Evolutionary conservation across 2,888 invertebrate species (phyloP), one percentile per base, ranked within the genome.

Genomic region (Microdon myrmicae): DNA sequence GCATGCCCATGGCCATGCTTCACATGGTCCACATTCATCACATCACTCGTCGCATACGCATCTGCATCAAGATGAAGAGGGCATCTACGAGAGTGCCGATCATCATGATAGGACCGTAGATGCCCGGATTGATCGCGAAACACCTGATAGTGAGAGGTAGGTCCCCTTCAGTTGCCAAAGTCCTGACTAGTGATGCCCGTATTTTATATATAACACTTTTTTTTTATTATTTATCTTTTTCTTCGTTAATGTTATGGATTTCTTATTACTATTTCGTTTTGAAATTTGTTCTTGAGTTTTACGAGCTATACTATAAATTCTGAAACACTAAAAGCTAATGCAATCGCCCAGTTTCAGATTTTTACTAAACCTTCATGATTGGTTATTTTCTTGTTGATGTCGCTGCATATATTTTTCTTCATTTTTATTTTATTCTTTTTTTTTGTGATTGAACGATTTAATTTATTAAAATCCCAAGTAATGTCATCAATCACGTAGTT

Each of bases 111-210:
- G 86, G 76, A 83, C 84, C 73, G 81, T 82, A 72, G 87, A 87
- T 80, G 85, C 87, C 61, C 87, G 89, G 75, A 87, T 85, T 54
- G 85, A 88, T 55, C 81, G 89, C 68, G 91, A 92, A 82, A 90
- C 90, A 68, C 91, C 91, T 71, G 92, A 92, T 80, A 91, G 91
- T 81, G 92, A 90, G 85, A 92, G 92, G 92, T 92, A 85, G 84
- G 83, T 75, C 59, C 66, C 66, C 44, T 66, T 58, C 66, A 59
- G 47, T 66, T 59, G 51, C 59, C 59, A 51, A 49, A 45, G 35
- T 54, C 66, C 58, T 45, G 54, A 49, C 44, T 67, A 48, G 49
- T 31, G 37, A 23, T 35, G 23, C 28, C 16, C 37, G 26, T 14
- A 4, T 43, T 35, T 28, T 23, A 7, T 31, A 48, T 43, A 28